Evolutionary conservation across 2,113 vertebrate genomes (phyloP).

Genomic region (Morone chrysops): DNA sequence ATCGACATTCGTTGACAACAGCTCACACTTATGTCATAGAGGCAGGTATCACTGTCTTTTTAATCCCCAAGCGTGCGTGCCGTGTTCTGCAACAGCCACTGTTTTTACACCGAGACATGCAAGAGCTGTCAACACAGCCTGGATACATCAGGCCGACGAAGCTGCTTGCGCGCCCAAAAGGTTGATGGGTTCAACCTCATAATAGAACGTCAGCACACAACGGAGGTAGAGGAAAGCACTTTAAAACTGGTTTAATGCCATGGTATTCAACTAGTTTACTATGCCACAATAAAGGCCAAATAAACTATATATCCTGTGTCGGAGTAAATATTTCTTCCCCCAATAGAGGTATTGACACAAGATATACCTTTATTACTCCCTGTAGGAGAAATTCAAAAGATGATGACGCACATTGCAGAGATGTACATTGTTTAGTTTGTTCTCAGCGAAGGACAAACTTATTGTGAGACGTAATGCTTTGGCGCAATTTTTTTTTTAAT

Average conservation of each 20-base stretch:
- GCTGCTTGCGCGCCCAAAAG: not conserved
- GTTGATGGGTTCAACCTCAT: conserved; percentile 35
- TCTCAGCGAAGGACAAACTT: conserved; percentile 27
- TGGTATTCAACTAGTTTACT: not conserved
- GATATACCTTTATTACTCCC: too few relatives aligned
- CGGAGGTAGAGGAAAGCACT: too few relatives aligned
- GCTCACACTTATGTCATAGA: conserved; percentile 52
- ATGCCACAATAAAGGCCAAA: conserved; percentile 13
- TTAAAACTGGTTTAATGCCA: not conserved
- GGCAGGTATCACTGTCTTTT: conserved; percentile 64
- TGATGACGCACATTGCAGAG: conserved; percentile 46
- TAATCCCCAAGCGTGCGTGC: conserved; percentile 60
- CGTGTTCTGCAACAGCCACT: conserved; percentile 57
- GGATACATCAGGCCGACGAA: not conserved
- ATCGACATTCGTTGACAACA: conserved; percentile 15
- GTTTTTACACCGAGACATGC: conserved; percentile 60
- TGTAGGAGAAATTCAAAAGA: not conserved
- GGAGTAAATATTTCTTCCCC: not conserved
- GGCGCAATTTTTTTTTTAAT: conserved; percentile 36
- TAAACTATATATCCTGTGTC: not conserved
- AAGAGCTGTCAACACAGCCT: conserved; percentile 55
- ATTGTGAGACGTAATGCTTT: conserved; percentile 14
- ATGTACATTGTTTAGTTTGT: not conserved
- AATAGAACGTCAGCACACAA: not conserved
- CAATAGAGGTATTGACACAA: not conserved